A percentile compares a stretch with the other conserved stretches of the same genome.
Evolutionary conservation across 2,888 invertebrate genomes (phyloP).

Genomic region (Himalopsyche tibetana): DNA sequence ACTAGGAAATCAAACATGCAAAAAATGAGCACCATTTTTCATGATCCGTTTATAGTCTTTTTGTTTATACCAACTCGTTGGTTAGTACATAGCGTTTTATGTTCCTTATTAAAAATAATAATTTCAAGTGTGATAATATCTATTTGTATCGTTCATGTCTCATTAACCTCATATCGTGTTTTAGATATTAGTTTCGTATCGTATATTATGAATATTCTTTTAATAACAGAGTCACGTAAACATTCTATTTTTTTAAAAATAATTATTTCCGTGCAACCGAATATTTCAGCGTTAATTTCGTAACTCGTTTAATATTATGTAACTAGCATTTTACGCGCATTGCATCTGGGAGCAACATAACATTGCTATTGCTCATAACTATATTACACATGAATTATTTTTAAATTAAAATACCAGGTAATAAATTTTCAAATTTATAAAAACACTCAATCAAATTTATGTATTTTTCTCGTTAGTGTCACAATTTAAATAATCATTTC

Average conservation of each 20-base stretch:
- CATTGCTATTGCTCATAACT: too few species aligned
- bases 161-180: constrained; percentile 24
- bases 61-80: constrained; percentile 7
- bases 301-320: constrained; percentile 2
- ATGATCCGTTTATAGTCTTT: constrained; percentile 27
- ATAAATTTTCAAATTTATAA: too few species aligned
- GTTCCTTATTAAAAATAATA: constrained; percentile 30
- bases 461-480: too few species aligned
- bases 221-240: constrained; percentile 18
- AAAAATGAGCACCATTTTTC: constrained; percentile 10
- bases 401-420: too few species aligned
- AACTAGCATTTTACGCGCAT: not conserved
- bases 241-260: not conserved
- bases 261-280: constrained; percentile 16
- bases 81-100: not conserved
- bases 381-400: too few species aligned
- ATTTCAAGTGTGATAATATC: constrained; percentile 34
- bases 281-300: not conserved
- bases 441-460: too few species aligned
- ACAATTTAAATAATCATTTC: too few species aligned
- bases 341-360: too few species aligned
- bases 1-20: constrained; percentile 19
- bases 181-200: constrained; percentile 5
- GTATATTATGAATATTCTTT: not conserved
- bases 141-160: constrained; percentile 16